phyloP scores from a whole-genome alignment of 2,888 invertebrate species.

The Lasioglossum villosulum region DNA sequence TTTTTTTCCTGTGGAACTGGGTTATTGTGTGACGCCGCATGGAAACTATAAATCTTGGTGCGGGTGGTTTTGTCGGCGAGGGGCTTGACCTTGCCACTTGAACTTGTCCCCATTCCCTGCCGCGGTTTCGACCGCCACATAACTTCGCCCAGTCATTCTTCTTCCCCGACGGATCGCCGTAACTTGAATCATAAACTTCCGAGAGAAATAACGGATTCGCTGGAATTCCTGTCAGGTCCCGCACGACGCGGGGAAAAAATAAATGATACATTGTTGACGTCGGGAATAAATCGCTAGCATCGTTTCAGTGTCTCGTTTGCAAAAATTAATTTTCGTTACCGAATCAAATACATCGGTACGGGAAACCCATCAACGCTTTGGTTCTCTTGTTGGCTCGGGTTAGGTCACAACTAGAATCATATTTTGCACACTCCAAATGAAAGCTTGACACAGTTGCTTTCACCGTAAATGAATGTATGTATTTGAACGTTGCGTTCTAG shows the following conservation, averaged over 20 bases:
- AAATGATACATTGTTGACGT: neutral
- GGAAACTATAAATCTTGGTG: constrained; percentile 64
- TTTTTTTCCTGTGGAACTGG: constrained; percentile 58
- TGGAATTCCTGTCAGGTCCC: constrained; percentile 36
- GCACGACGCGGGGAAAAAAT: neutral
- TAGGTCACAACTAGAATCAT: neutral
- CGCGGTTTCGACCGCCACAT: constrained; percentile 45
- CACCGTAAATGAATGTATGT: neutral
- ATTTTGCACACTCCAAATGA: neutral
- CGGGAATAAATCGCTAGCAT: neutral
- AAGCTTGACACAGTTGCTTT: neutral
- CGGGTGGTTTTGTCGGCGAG: constrained; percentile 32
- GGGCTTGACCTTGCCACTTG: constrained; percentile 71
- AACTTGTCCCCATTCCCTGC: constrained; percentile 56
- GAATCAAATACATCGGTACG: neutral
- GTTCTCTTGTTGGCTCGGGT: neutral
- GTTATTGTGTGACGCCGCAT: constrained; percentile 63
- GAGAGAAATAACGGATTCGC: constrained; percentile 58
- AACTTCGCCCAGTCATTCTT: constrained; percentile 65
- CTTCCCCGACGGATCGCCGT: constrained; percentile 49
- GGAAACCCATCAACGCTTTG: neutral
- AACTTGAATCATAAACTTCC: constrained; percentile 67
- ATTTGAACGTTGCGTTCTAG: neutral
- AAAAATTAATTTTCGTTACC: neutral
- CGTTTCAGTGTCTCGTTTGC: neutral